Base-by-base conservation (phyloP, 1,140 invertebrate species). In the Zaprionus ghesquierei region DNA sequence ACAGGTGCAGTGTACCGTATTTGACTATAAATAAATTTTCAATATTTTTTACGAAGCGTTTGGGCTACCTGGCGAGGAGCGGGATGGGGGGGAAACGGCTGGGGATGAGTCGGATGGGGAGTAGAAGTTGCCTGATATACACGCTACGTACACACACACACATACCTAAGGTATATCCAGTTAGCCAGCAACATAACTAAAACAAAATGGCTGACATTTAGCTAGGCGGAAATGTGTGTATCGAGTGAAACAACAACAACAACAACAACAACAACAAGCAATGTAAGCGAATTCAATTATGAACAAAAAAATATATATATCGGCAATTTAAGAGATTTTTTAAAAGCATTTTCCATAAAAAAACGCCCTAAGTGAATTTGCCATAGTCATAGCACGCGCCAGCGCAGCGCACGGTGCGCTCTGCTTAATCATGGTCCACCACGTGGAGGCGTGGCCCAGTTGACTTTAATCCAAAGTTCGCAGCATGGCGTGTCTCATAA, bases 21-120 rank as follows among this genome's bases (percentile, higher is more conserved):
- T 84, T 80, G 69, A 73, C 81, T 84, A 84, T 80, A 84, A 84
- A 84, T 84, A 84, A 80, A 86, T 86, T 74, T 84, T 86, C 74
- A 86, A 86, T 84, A 86, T 80, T 80, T 73, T 80, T 75, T 70
- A 60, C 41, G 60, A 64, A 64, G 51, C 68, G 60, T 63, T 69
- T 69, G 66, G 66, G 50, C 33, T 25, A 27, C 27, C 25, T 3
- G 20, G 27, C 13, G 18, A 6, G 2, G 18, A 20, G 18, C 6
- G 6, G 35, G 35, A 25, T 54, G 33, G 5, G 18, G 10, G 10
- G 25, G 2, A 3, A 25, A 18, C 1, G 25, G 1, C 12, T n/a
- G 29, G n/a, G 18, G 10, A 20, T 33, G 33, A 38, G 6, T 20
- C 18, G 29, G 22, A 18, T 5, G 1, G 5, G 22, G 55, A 58